These are phyloP conservation scores for Ovis canadensis DNA, from an alignment of 2,113 vertebrate genomes.

Conservation along the genomic window DNA sequence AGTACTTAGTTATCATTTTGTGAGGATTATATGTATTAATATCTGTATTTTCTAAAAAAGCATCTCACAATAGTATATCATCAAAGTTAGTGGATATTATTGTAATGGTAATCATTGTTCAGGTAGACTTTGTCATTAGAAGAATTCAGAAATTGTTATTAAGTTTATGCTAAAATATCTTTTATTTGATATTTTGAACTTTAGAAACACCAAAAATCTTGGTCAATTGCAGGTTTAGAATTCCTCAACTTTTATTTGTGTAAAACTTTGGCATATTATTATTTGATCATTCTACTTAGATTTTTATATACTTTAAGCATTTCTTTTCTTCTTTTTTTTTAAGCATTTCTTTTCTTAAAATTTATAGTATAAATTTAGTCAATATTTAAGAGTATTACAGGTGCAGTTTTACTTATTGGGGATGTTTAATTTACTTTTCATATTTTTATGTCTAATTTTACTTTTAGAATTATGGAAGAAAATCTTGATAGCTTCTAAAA, in stretches of 20 bases:
- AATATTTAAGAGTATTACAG: not conserved
- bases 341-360: not conserved
- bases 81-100: not conserved
- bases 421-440: slow-evolving; percentile 3
- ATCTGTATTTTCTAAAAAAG: not conserved
- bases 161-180: not conserved
- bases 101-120: not conserved
- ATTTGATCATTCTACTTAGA: not conserved
- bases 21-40: not conserved
- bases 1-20: not conserved
- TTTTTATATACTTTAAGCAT: not conserved
- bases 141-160: not conserved
- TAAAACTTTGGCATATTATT: not conserved
- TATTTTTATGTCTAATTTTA: slow-evolving; percentile 1
- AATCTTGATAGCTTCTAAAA: slow-evolving; percentile 4
- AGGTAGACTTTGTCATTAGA: not conserved
- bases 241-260: not conserved
- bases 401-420: not conserved
- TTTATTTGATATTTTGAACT: not conserved
- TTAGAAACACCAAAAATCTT: not conserved
- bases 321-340: not conserved
- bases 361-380: not conserved
- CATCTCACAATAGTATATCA: not conserved
- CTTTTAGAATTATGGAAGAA: not conserved
- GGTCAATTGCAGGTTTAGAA: not conserved